phyloP scores from a whole-genome alignment of 2,888 invertebrate genomes.

The Torymus aiolomorphi region DNA sequence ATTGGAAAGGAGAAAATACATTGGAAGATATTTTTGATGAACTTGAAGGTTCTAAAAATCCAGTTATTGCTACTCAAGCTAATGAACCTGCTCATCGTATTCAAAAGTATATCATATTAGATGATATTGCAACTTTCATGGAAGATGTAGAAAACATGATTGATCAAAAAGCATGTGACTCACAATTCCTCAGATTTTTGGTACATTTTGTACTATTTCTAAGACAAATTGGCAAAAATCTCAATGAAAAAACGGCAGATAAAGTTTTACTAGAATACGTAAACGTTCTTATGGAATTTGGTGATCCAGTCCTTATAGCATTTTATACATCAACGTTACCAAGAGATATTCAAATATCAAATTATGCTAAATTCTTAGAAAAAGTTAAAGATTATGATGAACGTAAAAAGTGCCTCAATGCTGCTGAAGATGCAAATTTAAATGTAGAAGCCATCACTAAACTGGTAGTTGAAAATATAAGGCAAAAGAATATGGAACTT shows the following conservation, averaged over 20 bases:
- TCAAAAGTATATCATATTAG: slow-evolving; percentile 90
- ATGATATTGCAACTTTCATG: slow-evolving; percentile 85
- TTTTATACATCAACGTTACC: slow-evolving; percentile 90
- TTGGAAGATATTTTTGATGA: slow-evolving; percentile 83
- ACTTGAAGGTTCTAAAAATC: slow-evolving; percentile 80
- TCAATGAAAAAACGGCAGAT: slow-evolving; percentile 84
- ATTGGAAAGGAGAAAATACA: slow-evolving; percentile 84
- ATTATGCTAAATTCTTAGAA: slow-evolving; percentile 84
- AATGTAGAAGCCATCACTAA: slow-evolving; percentile 91
- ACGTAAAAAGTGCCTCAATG: slow-evolving; percentile 82
- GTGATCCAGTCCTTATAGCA: slow-evolving; percentile 87
- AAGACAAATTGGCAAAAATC: slow-evolving; percentile 85
- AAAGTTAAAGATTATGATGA: slow-evolving; percentile 81
- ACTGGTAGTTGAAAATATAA: slow-evolving; percentile 88
- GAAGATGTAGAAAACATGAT: slow-evolving; percentile 84
- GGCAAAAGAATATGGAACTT: slow-evolving; percentile 74
- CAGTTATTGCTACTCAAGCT: slow-evolving; percentile 78
- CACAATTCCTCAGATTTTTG: slow-evolving; percentile 86
- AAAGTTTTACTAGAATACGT: slow-evolving; percentile 86
- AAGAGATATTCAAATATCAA: slow-evolving; percentile 77
- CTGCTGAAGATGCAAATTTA: slow-evolving; percentile 85
- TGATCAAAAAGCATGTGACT: slow-evolving; percentile 76
- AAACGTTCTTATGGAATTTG: slow-evolving; percentile 83
- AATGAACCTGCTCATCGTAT: slow-evolving; percentile 84
- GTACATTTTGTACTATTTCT: slow-evolving; percentile 91